Percentiles rank a stretch among this genome's conserved stretches.
Conservation (phyloP, 1,140 invertebrate genomes). For the Hypothenemus hampei region DNA sequence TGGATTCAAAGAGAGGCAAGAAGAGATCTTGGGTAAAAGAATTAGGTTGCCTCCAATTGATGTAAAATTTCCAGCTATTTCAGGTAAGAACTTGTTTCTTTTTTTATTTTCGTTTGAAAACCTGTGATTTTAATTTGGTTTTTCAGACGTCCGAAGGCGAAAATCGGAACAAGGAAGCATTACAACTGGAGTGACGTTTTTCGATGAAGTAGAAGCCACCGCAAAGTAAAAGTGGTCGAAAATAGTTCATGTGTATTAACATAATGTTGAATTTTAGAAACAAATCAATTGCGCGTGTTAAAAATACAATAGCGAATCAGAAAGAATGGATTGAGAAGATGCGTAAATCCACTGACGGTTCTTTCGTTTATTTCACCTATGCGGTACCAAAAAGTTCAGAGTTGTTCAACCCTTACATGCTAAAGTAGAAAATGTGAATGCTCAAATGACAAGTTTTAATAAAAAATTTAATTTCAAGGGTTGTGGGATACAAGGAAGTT, state of each 20-base stretch:
- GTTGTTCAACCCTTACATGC: slow-evolving; percentile 63
- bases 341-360: slow-evolving; percentile 47
- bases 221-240: slow-evolving; percentile 8
- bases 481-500: slow-evolving; percentile 57
- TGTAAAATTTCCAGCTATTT: not conserved
- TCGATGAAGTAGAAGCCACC: slow-evolving; percentile 8
- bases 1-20: slow-evolving; percentile 21
- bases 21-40: slow-evolving; percentile 12
- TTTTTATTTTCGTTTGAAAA: too few relatives aligned
- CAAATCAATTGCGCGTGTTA: not conserved
- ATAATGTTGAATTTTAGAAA: not conserved
- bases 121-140: too few relatives aligned
- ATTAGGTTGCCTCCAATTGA: slow-evolving; percentile 7
- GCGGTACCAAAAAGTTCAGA: slow-evolving; percentile 61
- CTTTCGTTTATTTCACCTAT: slow-evolving; percentile 65
- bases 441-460: not conserved
- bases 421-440: slow-evolving; percentile 48
- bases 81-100: not conserved
- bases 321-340: slow-evolving; percentile 53
- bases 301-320: slow-evolving; percentile 47
- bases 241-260: not conserved
- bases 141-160: not conserved
- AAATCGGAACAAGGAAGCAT: not conserved
- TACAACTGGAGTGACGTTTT: not conserved
- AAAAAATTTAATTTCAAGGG: slow-evolving; percentile 45